phyloP scores from a whole-genome alignment of 2,113 vertebrate genomes.

The Podilymbus podiceps region DNA sequence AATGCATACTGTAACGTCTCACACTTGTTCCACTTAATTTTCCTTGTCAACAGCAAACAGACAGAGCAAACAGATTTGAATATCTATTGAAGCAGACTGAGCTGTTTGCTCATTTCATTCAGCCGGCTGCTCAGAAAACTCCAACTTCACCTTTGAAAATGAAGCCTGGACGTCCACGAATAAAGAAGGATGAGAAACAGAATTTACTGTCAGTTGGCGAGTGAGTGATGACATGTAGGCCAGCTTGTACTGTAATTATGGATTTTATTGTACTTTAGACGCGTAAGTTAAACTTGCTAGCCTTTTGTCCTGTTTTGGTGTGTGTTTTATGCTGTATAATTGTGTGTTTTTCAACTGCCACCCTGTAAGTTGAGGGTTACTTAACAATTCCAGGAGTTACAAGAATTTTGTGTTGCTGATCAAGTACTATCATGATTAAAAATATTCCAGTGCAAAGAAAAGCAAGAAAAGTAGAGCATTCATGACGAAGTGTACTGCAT shows the following conservation, averaged over 20 bases:
- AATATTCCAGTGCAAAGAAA: not conserved
- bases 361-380: not conserved
- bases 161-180: slow-evolving; percentile 95
- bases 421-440: not conserved
- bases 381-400: not conserved
- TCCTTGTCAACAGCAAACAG: slow-evolving; percentile 84
- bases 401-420: not conserved
- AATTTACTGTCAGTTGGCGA: slow-evolving; percentile 93
- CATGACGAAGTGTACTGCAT: fast-evolving
- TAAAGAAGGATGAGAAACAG: slow-evolving; percentile 99
- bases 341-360: not conserved
- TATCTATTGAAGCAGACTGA: slow-evolving; percentile 98
- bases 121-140: slow-evolving; percentile 97
- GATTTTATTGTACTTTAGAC: not conserved
- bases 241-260: not conserved
- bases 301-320: not conserved
- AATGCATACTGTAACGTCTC: not conserved
- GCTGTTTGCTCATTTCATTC: slow-evolving; percentile 98
- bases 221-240: slow-evolving; percentile 78
- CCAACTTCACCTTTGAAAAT: slow-evolving; percentile 98
- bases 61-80: slow-evolving; percentile 97
- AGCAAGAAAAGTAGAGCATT: not conserved
- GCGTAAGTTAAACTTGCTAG: not conserved
- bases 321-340: not conserved
- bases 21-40: not conserved